These are phyloP conservation scores for Cremastobaeus sp. DNA, from an alignment of 2,888 invertebrate species.

Conservation along the genomic window DNA sequence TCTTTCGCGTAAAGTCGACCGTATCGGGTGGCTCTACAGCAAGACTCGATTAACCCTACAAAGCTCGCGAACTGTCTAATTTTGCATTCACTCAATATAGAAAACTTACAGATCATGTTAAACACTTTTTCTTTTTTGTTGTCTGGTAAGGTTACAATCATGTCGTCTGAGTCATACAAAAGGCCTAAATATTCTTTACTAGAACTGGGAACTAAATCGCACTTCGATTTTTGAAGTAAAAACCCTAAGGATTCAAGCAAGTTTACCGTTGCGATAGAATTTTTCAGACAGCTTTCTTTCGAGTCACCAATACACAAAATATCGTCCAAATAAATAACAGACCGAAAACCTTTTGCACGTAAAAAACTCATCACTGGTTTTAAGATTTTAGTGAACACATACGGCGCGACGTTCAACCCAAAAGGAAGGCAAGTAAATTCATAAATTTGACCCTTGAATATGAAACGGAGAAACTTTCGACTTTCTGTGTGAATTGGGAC, in stretches of 20 bases:
- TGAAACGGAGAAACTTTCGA: not conserved
- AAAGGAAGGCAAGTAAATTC: too few species aligned
- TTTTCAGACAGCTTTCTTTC: slow-evolving; percentile 6
- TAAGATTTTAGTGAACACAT: slow-evolving; percentile 57
- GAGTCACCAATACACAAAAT: slow-evolving; percentile 16
- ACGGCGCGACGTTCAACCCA: too few species aligned
- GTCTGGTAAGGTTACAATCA: slow-evolving; percentile 13
- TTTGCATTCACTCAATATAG: slow-evolving; percentile 4
- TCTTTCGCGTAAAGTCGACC: slow-evolving; percentile 29
- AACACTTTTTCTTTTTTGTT: slow-evolving; percentile 7
- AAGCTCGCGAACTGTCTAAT: slow-evolving; percentile 30
- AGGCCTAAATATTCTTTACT: slow-evolving; percentile 19
- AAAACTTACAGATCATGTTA: slow-evolving; percentile 3
- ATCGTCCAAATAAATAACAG: slow-evolving; percentile 22
- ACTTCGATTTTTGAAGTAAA: slow-evolving; percentile 4
- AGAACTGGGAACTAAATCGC: slow-evolving; percentile 7
- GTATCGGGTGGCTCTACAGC: slow-evolving; percentile 36
- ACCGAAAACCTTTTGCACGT: too few species aligned
- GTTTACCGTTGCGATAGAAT: not conserved
- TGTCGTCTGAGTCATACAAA: slow-evolving; percentile 4
- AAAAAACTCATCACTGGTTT: slow-evolving; percentile 60
- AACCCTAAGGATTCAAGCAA: slow-evolving; percentile 11
- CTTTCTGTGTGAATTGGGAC: slow-evolving; percentile 3
- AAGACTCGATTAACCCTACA: slow-evolving; percentile 34
- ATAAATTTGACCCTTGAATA: slow-evolving; percentile 34